Evolutionary conservation across 2,797 vertebrate species (phyloP).

Genomic region (Hephaestus fuliginosus): DNA sequence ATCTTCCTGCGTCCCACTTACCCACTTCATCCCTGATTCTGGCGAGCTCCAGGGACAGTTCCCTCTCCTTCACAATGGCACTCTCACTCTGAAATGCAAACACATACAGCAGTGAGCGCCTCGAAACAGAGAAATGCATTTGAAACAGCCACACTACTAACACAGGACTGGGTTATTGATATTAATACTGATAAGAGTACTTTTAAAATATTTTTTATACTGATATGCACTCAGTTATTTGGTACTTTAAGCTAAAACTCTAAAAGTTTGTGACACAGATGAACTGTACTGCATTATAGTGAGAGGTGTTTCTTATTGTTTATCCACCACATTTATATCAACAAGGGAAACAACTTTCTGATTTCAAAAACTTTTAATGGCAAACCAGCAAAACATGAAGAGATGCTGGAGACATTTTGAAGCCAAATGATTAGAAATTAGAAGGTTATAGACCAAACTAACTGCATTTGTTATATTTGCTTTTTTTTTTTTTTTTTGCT

Average conservation of each 20-base stretch:
- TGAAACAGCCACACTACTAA: not conserved
- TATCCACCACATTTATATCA: not conserved
- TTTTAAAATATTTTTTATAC: not conserved
- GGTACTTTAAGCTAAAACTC: not conserved
- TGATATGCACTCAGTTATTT: not conserved
- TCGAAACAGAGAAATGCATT: conserved; percentile 5
- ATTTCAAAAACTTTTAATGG: too few species aligned
- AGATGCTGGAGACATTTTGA: not conserved
- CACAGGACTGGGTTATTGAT: not conserved
- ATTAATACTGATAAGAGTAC: not conserved
- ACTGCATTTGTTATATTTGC: not conserved
- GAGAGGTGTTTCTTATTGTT: not conserved
- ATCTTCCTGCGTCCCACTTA: conserved; percentile 83
- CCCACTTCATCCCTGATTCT: conserved; percentile 98
- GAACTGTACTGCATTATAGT: not conserved
- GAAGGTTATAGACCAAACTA: not conserved
- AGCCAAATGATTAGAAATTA: not conserved
- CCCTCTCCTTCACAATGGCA: conserved; percentile 92
- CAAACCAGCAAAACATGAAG: not conserved
- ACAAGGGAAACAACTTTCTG: not conserved
- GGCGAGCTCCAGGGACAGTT: conserved; percentile 92
- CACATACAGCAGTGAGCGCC: conserved; percentile 31
- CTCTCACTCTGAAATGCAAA: conserved; percentile 90
- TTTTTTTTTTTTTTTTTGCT: not conserved
- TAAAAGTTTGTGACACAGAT: not conserved